Percentiles rank a stretch among this genome's conserved stretches.
These are phyloP conservation scores for Cosmorhoe ocellata DNA, from an alignment of 2,888 invertebrate genomes.

Conservation along the genomic window DNA sequence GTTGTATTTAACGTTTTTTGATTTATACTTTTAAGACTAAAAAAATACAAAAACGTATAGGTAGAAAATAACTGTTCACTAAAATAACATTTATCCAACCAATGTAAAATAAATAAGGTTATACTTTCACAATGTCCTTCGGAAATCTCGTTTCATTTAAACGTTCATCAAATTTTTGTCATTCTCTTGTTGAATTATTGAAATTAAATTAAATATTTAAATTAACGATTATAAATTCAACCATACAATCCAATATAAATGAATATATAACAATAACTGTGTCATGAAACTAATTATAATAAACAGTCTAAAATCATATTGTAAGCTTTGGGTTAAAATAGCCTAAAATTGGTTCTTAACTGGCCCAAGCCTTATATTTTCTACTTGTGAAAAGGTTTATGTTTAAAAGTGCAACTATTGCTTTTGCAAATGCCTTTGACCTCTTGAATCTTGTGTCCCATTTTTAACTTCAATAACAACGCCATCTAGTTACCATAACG, in stretches of 20 bases:
- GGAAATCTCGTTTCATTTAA: too few relatives aligned
- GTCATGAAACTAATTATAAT: constrained; percentile 49
- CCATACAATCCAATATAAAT: constrained; percentile 36
- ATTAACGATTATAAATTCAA: constrained; percentile 15
- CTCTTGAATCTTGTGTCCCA: too few relatives aligned
- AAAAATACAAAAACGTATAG: too few relatives aligned
- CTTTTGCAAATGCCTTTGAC: too few relatives aligned
- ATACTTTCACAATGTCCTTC: too few relatives aligned
- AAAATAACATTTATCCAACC: not conserved
- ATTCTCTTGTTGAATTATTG: too few relatives aligned
- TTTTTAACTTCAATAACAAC: not conserved
- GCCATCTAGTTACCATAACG: not conserved
- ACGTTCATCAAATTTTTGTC: too few relatives aligned
- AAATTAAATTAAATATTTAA: not conserved
- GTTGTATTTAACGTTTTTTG: too few relatives aligned
- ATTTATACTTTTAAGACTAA: too few relatives aligned
- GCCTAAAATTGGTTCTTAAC: constrained; percentile 53
- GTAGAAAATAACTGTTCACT: too few relatives aligned
- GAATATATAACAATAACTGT: constrained; percentile 40
- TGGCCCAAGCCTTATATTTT: constrained; percentile 45
- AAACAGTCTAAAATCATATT: constrained; percentile 26
- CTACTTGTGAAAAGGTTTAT: constrained; percentile 44
- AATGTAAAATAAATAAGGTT: not conserved
- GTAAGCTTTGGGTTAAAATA: constrained; percentile 63
- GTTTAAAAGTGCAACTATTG: too few relatives aligned